Evolutionary conservation across 2,888 invertebrate genomes (phyloP).

Genomic region (Pseudanteris insignis): DNA sequence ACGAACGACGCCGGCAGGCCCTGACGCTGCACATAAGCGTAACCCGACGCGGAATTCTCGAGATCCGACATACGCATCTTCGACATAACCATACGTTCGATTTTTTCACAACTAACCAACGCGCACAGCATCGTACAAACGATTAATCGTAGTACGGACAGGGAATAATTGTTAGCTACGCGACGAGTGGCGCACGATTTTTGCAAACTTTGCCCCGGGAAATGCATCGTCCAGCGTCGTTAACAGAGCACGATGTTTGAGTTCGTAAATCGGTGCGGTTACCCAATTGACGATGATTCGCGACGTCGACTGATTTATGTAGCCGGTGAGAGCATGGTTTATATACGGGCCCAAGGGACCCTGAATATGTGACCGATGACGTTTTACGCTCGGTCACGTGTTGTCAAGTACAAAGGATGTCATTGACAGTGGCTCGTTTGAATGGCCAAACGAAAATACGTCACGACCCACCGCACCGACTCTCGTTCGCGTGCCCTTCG

Average conservation of each 20-base stretch:
- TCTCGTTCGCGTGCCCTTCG: too few species aligned
- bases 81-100: constrained; percentile 68
- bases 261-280: too few species aligned
- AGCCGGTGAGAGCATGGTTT: constrained; percentile 28
- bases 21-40: constrained; percentile 59
- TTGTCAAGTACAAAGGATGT: constrained; percentile 57
- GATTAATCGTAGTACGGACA: too few species aligned
- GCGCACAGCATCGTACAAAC: background rate
- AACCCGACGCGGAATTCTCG: constrained; percentile 71
- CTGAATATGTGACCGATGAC: constrained; percentile 49
- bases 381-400: constrained; percentile 53
- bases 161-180: too few species aligned
- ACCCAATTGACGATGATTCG: constrained; percentile 13
- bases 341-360: constrained; percentile 47
- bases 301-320: constrained; percentile 18
- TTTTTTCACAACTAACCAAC: constrained; percentile 10
- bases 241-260: too few species aligned
- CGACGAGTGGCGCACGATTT: too few species aligned
- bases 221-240: too few species aligned
- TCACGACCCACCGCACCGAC: too few species aligned
- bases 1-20: constrained; percentile 56
- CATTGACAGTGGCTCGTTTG: constrained; percentile 50
- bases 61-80: constrained; percentile 71
- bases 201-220: too few species aligned
- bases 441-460: constrained; percentile 5